Conservation (phyloP, 2,113 vertebrate species). For the Lasiurus borealis region DNA sequence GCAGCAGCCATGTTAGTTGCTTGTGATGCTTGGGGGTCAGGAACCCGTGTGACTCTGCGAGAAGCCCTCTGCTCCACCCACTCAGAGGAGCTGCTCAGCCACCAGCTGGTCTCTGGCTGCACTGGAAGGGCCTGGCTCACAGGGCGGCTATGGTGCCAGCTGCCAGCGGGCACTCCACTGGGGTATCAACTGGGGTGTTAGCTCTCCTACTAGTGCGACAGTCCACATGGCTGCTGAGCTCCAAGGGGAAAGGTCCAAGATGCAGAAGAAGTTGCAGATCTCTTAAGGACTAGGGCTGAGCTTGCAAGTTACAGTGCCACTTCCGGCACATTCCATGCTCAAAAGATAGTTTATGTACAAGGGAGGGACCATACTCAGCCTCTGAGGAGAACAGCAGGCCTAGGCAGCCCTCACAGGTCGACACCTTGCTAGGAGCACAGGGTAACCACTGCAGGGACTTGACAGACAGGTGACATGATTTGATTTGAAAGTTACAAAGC, state of each 20-base stretch:
- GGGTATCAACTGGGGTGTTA: neutral
- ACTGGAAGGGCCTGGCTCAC: neutral
- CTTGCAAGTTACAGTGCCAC: neutral
- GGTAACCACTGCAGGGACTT: neutral
- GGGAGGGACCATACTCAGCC: neutral
- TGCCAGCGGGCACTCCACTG: neutral
- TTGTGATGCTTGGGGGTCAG: neutral
- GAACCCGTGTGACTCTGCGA: neutral
- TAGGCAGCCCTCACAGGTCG: fast-evolving
- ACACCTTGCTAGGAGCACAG: neutral
- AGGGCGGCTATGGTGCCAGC: neutral
- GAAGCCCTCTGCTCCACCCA: neutral
- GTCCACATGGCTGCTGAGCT: neutral
- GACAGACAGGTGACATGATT: neutral
- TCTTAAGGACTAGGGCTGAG: neutral
- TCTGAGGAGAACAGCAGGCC: neutral
- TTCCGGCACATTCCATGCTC: neutral
- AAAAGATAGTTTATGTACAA: neutral
- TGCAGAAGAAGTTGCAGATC: neutral
- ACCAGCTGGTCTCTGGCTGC: neutral
- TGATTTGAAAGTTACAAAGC: neutral
- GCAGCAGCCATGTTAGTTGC: neutral
- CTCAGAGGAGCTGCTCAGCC: neutral
- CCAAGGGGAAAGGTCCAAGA: neutral
- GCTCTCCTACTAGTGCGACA: neutral